A percentile compares a stretch with the other conserved stretches of the same genome.
phyloP scores from a whole-genome alignment of 2,888 invertebrate genomes.

The Callyntrura sp. region DNA sequence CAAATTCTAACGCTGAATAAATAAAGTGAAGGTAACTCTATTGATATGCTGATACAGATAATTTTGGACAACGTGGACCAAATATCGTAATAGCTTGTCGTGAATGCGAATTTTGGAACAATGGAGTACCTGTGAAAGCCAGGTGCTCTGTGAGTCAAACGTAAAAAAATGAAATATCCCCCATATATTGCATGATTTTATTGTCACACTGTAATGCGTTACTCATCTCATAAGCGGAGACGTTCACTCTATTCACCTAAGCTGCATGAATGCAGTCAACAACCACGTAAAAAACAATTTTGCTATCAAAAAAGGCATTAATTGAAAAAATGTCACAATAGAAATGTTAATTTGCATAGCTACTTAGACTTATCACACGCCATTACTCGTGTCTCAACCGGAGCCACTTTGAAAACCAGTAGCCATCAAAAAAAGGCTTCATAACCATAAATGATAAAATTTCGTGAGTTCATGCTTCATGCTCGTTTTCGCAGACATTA shows the following conservation, averaged over 20 bases:
- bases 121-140: background rate
- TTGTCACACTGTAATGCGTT: conserved; percentile 51
- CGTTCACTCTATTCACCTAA: conserved; percentile 47
- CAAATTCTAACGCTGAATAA: too few relatives aligned
- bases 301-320: conserved; percentile 70
- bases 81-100: background rate
- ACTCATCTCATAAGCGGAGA: conserved; percentile 22
- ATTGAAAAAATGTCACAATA: conserved; percentile 75
- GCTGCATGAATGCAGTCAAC: conserved; percentile 64
- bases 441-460: conserved; percentile 74
- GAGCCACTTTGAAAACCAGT: conserved; percentile 73
- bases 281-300: conserved; percentile 63
- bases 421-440: conserved; percentile 69
- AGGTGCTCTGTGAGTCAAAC: background rate
- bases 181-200: conserved; percentile 29
- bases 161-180: conserved; percentile 11
- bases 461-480: conserved; percentile 66
- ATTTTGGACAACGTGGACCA: too few relatives aligned
- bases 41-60: too few relatives aligned
- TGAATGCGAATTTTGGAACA: too few relatives aligned
- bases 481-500: conserved; percentile 40
- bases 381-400: conserved; percentile 68
- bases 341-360: conserved; percentile 71
- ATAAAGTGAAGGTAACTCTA: too few relatives aligned
- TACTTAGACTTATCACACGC: conserved; percentile 71